Conservation (phyloP, 1,140 invertebrate genomes). For the Megathymus violae region DNA sequence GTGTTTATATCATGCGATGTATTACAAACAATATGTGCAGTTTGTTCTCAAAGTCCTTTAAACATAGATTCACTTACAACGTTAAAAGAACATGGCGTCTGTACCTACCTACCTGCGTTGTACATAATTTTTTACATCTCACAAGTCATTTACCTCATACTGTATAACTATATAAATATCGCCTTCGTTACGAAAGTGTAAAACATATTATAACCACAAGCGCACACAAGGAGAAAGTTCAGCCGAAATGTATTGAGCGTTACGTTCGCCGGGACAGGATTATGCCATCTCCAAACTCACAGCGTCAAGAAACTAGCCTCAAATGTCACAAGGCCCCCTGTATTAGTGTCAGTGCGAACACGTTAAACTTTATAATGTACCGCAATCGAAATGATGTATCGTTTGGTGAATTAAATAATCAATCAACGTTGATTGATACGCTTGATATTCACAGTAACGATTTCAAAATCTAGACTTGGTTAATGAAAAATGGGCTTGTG, state of each 20-base stretch:
- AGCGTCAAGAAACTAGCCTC: constrained; percentile 1
- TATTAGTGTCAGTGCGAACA: constrained; percentile 11
- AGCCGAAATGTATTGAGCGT: constrained; percentile 44
- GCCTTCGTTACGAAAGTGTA: constrained; percentile 32
- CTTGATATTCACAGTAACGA: constrained; percentile 8
- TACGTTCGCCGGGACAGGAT: constrained; percentile 18
- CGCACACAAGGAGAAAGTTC: constrained; percentile 50
- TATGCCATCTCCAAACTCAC: constrained; percentile 23
- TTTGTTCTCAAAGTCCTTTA: no score
- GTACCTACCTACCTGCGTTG: no score
- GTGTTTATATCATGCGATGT: background rate
- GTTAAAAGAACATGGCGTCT: no score
- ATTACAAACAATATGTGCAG: no score
- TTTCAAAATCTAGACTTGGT: constrained; percentile 16
- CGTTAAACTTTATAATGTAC: constrained; percentile 22
- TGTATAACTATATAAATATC: no score
- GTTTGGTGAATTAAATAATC: constrained; percentile 15
- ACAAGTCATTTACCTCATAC: no score
- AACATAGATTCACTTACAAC: no score
- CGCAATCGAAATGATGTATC: constrained; percentile 21
- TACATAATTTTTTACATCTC: no score
- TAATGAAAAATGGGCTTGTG: no score
- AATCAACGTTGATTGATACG: constrained; percentile 8
- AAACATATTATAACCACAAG: constrained; percentile 10
- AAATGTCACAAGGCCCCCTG: constrained; percentile 20